phyloP scores from a whole-genome alignment of 2,797 vertebrate species.

The Takifugu rubripes region DNA sequence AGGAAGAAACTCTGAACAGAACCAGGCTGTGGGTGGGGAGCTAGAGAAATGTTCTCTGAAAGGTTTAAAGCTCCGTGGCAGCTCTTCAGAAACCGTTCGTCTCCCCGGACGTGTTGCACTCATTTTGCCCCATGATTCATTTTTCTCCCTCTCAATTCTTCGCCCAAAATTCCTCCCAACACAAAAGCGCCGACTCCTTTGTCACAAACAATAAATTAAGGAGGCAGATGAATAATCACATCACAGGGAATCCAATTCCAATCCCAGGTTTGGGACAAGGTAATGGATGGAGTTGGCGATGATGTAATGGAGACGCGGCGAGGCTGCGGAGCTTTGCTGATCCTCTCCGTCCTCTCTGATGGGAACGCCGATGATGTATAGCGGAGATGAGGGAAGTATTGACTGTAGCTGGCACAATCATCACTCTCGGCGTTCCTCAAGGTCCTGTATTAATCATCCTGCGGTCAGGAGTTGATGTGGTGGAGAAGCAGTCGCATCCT shows the following conservation, averaged over 20 bases:
- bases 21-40: too few species aligned
- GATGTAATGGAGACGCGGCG: conserved; percentile 26
- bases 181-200: conserved; percentile 4
- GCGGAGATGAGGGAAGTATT: conserved; percentile 46
- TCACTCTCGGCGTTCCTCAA: conserved; percentile 31
- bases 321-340: conserved; percentile 16
- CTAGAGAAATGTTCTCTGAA: too few species aligned
- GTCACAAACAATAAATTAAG: conserved; percentile 44
- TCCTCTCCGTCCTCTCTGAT: conserved; percentile 27
- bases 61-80: too few species aligned
- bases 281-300: conserved; percentile 44
- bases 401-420: conserved; percentile 42
- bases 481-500: conserved; percentile 1
- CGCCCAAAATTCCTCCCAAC: conserved; percentile 14
- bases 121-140: too few species aligned
- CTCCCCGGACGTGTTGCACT: too few species aligned
- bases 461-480: conserved; percentile 20
- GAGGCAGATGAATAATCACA: conserved; percentile 45
- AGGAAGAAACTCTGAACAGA: too few species aligned
- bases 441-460: conserved; percentile 41
- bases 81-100: too few species aligned
- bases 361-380: conserved; percentile 52
- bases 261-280: conserved; percentile 55
- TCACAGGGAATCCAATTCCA: conserved; percentile 48
- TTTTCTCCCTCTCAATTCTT: conserved; percentile 15